Evolutionary conservation across 2,888 invertebrate species (phyloP).

Genomic region (Drymonia ruficornis): DNA sequence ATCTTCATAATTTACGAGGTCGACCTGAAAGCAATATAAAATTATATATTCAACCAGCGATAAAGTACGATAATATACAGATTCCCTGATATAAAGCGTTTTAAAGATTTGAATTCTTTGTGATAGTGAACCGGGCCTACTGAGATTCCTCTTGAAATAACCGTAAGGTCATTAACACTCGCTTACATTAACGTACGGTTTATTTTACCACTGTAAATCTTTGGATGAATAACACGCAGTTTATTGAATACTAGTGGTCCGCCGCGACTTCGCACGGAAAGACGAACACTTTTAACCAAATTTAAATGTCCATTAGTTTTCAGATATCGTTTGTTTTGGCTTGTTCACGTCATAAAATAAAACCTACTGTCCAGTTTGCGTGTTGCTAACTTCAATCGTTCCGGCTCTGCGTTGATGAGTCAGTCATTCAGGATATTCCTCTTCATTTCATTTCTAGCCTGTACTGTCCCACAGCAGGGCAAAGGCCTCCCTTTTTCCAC

Average conservation of each 20-base stretch:
- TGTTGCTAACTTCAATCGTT: no score
- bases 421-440: no score
- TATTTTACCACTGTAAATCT: constrained; percentile 48
- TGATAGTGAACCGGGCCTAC: constrained; percentile 17
- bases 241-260: constrained; percentile 5
- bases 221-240: constrained; percentile 14
- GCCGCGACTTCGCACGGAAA: no score
- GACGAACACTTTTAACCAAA: no score
- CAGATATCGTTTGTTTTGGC: no score
- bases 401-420: no score
- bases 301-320: no score
- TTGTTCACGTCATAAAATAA: no score
- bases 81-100: neutral
- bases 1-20: neutral
- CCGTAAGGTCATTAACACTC: constrained; percentile 52
- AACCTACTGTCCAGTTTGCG: no score
- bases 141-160: constrained; percentile 48
- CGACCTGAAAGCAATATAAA: neutral
- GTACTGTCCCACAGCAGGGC: no score
- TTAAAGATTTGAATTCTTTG: constrained; percentile 11
- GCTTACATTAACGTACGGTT: constrained; percentile 32
- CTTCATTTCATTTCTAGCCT: no score
- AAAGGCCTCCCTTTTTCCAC: no score
- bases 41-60: neutral
- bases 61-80: constrained; percentile 9